Conservation (phyloP, 2,113 vertebrate genomes). For the Hystrix cristata region DNA sequence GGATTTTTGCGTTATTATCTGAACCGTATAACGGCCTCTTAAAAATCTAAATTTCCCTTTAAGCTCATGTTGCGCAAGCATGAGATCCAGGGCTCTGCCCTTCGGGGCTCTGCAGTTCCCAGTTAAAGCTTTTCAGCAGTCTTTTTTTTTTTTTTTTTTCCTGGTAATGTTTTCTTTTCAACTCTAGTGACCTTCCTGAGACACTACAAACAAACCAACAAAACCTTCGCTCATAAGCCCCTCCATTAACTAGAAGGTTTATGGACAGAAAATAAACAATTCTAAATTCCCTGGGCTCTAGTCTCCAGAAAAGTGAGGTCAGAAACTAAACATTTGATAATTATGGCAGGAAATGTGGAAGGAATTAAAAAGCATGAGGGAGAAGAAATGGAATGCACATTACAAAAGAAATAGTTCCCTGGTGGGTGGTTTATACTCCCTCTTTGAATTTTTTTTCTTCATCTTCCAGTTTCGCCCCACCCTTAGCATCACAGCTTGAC, state of each 20-base stretch:
- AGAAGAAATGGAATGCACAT: conserved; percentile 84
- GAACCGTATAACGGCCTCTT: conserved; percentile 31
- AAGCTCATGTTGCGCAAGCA: conserved; percentile 28
- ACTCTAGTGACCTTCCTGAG: conserved; percentile 74
- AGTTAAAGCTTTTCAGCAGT: conserved; percentile 61
- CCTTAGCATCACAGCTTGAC: conserved; percentile 76
- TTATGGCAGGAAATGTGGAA: conserved; percentile 89
- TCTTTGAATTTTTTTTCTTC: conserved; percentile 75
- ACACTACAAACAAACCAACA: conserved; percentile 79
- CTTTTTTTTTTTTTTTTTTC: not conserved
- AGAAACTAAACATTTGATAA: conserved; percentile 89
- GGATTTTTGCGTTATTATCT: conserved; percentile 42
- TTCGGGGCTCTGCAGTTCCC: conserved; percentile 55
- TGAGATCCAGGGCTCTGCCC: conserved; percentile 2
- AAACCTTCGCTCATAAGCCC: conserved; percentile 69
- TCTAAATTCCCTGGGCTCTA: conserved; percentile 78
- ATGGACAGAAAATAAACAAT: conserved; percentile 84
- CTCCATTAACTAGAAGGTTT: conserved; percentile 72
- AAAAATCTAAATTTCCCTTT: conserved; percentile 29
- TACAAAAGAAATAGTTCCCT: conserved; percentile 81
- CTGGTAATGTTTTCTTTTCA: conserved; percentile 72
- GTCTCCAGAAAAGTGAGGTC: conserved; percentile 89
- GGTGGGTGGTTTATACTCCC: conserved; percentile 72
- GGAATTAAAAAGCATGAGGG: conserved; percentile 88
- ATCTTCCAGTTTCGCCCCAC: conserved; percentile 81